Conservation (phyloP, 1,140 invertebrate species). For the Musca domestica region DNA sequence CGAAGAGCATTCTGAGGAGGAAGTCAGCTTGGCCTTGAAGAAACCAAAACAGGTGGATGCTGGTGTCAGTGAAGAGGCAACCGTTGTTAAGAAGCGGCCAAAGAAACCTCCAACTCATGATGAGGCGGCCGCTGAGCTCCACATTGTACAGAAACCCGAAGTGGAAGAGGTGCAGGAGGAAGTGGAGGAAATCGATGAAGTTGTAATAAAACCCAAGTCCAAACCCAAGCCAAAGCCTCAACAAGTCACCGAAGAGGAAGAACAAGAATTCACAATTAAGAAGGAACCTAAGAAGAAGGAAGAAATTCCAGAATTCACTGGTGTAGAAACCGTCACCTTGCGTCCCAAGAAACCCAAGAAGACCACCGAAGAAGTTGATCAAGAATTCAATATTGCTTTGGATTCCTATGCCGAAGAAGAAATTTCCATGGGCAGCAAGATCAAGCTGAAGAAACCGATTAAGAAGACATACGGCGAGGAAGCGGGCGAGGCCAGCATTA, state of each 20-base stretch:
- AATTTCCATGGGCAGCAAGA: slow-evolving; percentile 78
- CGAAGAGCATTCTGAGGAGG: slow-evolving; percentile 46
- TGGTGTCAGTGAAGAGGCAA: slow-evolving; percentile 52
- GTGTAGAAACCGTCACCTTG: slow-evolving; percentile 73
- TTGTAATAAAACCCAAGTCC: slow-evolving; percentile 39
- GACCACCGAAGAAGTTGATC: slow-evolving; percentile 75
- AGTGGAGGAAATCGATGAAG: slow-evolving; percentile 52
- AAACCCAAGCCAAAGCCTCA: slow-evolving; percentile 39
- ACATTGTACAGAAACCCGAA: slow-evolving; percentile 48
- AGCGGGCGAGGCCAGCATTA: slow-evolving; percentile 68
- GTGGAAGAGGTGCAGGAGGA: slow-evolving; percentile 49
- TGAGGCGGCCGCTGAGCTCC: slow-evolving; percentile 44
- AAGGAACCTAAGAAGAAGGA: slow-evolving; percentile 61
- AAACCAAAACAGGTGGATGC: slow-evolving; percentile 49
- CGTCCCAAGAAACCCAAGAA: slow-evolving; percentile 58
- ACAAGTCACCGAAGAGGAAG: slow-evolving; percentile 66
- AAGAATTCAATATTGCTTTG: slow-evolving; percentile 80
- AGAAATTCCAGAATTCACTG: slow-evolving; percentile 67
- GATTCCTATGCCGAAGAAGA: slow-evolving; percentile 83
- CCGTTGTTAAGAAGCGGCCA: slow-evolving; percentile 50
- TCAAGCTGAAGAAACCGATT: slow-evolving; percentile 70
- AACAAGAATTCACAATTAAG: slow-evolving; percentile 71
- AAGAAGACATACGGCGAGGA: slow-evolving; percentile 72
- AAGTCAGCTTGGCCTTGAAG: slow-evolving; percentile 51
- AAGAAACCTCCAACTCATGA: slow-evolving; percentile 39